Evolutionary conservation across 2,888 invertebrate species (phyloP).

Genomic region (Hypolimnas misippus): DNA sequence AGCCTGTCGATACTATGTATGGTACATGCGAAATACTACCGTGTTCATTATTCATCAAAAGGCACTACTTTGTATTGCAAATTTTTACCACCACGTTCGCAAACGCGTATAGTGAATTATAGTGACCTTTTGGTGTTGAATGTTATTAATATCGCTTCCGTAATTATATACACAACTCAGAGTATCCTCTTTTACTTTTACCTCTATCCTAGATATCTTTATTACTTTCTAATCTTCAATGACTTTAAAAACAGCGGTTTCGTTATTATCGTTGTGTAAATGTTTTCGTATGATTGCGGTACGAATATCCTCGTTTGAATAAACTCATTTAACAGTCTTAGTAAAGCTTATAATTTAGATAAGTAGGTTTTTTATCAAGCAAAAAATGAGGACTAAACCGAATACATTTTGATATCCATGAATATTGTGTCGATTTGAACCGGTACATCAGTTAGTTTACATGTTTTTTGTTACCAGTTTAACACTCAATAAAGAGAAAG

Average conservation of each 20-base stretch:
- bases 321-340: not conserved
- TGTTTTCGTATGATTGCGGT: not conserved
- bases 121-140: constrained; percentile 12
- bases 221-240: not conserved
- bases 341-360: not conserved
- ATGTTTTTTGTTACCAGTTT: no score
- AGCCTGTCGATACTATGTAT: constrained; percentile 29
- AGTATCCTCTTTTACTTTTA: not conserved
- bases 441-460: no score
- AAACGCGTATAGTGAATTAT: constrained; percentile 1
- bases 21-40: constrained; percentile 4
- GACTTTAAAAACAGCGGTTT: not conserved
- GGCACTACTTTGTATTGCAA: constrained; percentile 6
- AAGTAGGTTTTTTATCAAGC: not conserved
- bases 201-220: not conserved
- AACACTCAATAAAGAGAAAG: no score
- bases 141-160: not conserved
- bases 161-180: not conserved
- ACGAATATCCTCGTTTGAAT: not conserved
- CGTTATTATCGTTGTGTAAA: constrained; percentile 7
- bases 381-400: not conserved
- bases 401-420: no score
- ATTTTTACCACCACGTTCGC: not conserved
- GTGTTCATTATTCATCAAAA: constrained; percentile 17
- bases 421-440: no score